phyloP scores from a whole-genome alignment of 2,113 vertebrate genomes.

The Sylvia atricapilla region DNA sequence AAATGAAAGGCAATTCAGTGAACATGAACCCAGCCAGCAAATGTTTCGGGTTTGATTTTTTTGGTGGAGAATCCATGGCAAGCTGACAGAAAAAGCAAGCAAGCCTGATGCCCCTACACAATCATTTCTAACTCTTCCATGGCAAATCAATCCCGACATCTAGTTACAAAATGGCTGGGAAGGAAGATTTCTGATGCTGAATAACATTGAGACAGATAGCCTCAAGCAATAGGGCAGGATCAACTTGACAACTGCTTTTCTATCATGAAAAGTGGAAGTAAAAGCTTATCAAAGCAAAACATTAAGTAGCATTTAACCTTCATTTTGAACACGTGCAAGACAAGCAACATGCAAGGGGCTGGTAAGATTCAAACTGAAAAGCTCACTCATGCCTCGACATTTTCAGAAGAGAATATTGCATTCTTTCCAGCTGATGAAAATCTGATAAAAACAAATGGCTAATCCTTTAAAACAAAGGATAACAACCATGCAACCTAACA shows the following conservation, averaged over 20 bases:
- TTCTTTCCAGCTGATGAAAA: not conserved
- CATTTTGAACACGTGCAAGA: not conserved
- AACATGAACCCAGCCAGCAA: not conserved
- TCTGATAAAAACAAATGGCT: not conserved
- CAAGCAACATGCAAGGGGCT: not conserved
- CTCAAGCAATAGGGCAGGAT: not conserved
- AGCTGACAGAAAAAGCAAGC: not conserved
- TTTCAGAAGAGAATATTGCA: not conserved
- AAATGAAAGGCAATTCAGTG: not conserved
- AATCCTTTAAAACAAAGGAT: not conserved
- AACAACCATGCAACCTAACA: not conserved
- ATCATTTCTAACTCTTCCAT: not conserved
- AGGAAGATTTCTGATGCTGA: not conserved
- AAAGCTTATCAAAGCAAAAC: not conserved
- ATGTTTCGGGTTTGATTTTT: not conserved
- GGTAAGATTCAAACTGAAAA: not conserved
- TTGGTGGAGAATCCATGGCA: not conserved
- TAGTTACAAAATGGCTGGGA: not conserved
- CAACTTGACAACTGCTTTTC: not conserved
- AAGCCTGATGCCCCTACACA: not conserved
- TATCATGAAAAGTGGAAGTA: not conserved
- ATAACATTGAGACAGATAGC: not conserved
- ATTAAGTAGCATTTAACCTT: not conserved
- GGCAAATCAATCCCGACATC: not conserved
- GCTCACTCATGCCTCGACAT: not conserved